A percentile compares a stretch with the other conserved stretches of the same genome.
Conservation (phyloP, 2,888 invertebrate species). For the Phanerotoma sp. region DNA sequence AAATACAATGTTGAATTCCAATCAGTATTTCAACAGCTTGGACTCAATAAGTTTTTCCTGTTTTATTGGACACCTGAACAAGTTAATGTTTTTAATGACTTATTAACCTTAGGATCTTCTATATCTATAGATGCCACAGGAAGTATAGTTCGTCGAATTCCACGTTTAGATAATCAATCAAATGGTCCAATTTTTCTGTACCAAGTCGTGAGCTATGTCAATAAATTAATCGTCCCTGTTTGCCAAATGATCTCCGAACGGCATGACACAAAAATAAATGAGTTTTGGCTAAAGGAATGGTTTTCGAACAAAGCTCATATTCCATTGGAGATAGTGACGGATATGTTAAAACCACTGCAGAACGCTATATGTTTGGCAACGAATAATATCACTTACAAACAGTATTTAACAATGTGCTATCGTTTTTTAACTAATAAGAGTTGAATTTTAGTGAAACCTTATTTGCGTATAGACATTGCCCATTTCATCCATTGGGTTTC, state of each 20-base stretch:
- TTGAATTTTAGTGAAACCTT: constrained; percentile 8
- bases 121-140: constrained; percentile 25
- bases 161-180: background rate
- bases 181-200: constrained; percentile 22
- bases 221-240: constrained; percentile 14
- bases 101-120: constrained; percentile 10
- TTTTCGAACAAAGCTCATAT: constrained; percentile 7
- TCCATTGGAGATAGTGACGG: constrained; percentile 22
- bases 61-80: constrained; percentile 22
- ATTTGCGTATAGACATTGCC: constrained; percentile 23
- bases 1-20: background rate
- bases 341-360: constrained; percentile 24
- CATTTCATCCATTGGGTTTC: constrained; percentile 22
- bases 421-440: constrained; percentile 10
- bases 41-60: constrained; percentile 12
- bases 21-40: background rate
- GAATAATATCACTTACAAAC: constrained; percentile 16
- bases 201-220: constrained; percentile 17
- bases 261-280: constrained; percentile 16
- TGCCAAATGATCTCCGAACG: constrained; percentile 20
- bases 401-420: constrained; percentile 12
- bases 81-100: constrained; percentile 19
- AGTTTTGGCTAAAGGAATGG: constrained; percentile 19
- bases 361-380: constrained; percentile 17
- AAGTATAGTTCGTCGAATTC: constrained; percentile 16